Evolutionary conservation across 2,797 vertebrate species (phyloP), one percentile per base, ranked within the genome.

Genomic region (Anguilla anguilla): DNA sequence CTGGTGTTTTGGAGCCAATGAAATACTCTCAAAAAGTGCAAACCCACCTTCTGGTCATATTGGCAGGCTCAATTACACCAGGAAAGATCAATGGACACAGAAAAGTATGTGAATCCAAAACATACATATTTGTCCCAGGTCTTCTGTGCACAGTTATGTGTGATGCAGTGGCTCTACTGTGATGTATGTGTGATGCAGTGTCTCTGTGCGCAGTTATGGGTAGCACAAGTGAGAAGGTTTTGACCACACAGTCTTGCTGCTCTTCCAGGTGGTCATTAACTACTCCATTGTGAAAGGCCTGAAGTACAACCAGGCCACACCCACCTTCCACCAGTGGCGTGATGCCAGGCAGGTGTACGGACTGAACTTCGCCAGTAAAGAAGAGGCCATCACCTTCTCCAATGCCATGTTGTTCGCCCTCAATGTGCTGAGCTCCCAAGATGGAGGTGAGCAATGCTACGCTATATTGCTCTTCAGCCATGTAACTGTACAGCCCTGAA

Each of bases 301-400:
- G 95, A 99, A 99, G 95, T 99, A 99, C 95, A 99, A 99, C 95
- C 98, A 99, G 94, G 98, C 98, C 82, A 99, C 98, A 0, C 98
- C 98, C 1, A 99, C 98, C 89, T 99, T 99, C 93, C 98, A 99
- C 94, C 98, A 99, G 94, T 99, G 98, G 98, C 96, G 98, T 57
- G 98, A 99, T 0, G 98, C 98, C 88, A 95, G 98, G 79, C 98
- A 99, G 94, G 98, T 99, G 88, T 99, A 99, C 2, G 98, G 98
- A 91, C 96, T 99, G 91, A 99, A 99, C 94, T 99, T 99, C 17
- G 98, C 98, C 92, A 99, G 98, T 95, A 99, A 99, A 91, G 98
- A 99, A 94, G 98, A 99, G 90, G 98, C 98, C 1, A 99, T 97
- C 91, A 98, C 98, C 0, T 99, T 99, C 95, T 98, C 98, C 95